Conservation (phyloP, 2,113 vertebrate species). For the Leptobrachium leishanense region DNA sequence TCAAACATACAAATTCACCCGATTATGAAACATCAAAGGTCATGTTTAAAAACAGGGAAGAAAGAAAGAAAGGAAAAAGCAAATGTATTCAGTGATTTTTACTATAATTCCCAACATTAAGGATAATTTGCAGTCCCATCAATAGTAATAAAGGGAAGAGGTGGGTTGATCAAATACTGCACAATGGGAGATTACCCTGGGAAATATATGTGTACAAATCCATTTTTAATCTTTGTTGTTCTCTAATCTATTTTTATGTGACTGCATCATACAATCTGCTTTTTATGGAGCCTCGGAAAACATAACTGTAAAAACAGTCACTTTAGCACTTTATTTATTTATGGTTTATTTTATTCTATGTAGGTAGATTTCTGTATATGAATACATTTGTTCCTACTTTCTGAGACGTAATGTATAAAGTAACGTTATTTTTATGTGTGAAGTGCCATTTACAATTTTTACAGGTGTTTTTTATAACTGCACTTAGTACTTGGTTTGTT, state of each 20-base stretch:
- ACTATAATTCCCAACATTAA: conserved; percentile 50
- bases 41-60: conserved; percentile 22
- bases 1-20: conserved; percentile 22
- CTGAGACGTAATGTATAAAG: too few relatives aligned
- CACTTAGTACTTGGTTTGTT: too few relatives aligned
- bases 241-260: conserved; percentile 66
- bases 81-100: conserved; percentile 42
- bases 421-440: too few relatives aligned
- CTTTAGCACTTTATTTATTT: background rate
- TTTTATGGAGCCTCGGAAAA: background rate
- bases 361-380: background rate
- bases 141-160: conserved; percentile 61
- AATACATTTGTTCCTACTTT: too few relatives aligned
- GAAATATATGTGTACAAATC: conserved; percentile 63
- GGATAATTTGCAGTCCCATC: conserved; percentile 63
- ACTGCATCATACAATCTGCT: conserved; percentile 47
- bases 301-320: background rate
- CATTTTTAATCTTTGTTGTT: conserved; percentile 69
- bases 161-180: conserved; percentile 60
- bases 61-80: conserved; percentile 13
- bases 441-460: too few relatives aligned
- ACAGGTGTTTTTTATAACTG: too few relatives aligned
- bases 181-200: conserved; percentile 55
- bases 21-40: conserved; percentile 45
- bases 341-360: background rate